Base-by-base conservation (phyloP, 2,797 vertebrate species). In the Crax fasciolata region DNA sequence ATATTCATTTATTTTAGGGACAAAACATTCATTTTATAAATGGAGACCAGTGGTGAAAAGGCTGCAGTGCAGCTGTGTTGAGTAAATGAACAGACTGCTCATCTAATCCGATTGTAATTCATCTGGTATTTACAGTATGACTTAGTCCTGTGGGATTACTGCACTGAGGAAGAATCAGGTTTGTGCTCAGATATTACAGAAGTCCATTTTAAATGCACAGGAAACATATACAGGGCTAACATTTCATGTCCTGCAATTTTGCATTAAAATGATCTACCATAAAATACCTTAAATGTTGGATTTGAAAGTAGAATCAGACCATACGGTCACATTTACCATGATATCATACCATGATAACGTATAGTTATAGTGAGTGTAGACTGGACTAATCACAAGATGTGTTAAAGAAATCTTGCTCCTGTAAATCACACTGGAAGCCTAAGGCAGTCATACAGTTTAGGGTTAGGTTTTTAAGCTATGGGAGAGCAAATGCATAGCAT, bases 81-180 rank as follows among this genome's bases (percentile, higher is more conserved):
- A 79, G 77, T 88, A 96, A 96, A 94, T 76, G 88, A 93, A 90
- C 92, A 90, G 95, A 91, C 91, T 91, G 91, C 61, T 65, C 68
- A 62, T 54, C 83, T 96, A 96, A 96, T 94, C 94, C 2, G 13
- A 94, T 89, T 94, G 95, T 93, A 81, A 90, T 96, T 97, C 68
- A 77, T 82, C 94, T 94, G 86, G 78, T 96, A 59, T 97, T 95
- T 98, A 98, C 98, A 96, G 93, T 97, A 97, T 97, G 90, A 93
- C 95, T 98, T 98, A 98, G 98, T 98, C 98, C 97, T 88, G 57
- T 46, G 82, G 95, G 98, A 98, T 98, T 98, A 98, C 76, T 97
- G 91, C 91, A 58, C 52, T 43, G 30, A 96, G 97, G 87, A 94
- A 63, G 96, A 85, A 63, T 25, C 70, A 61, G 59, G 58, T 75